Evolutionary conservation across 1,140 invertebrate genomes (phyloP), one percentile per base, ranked within the genome.

Genomic region (Cotesia vestalis): DNA sequence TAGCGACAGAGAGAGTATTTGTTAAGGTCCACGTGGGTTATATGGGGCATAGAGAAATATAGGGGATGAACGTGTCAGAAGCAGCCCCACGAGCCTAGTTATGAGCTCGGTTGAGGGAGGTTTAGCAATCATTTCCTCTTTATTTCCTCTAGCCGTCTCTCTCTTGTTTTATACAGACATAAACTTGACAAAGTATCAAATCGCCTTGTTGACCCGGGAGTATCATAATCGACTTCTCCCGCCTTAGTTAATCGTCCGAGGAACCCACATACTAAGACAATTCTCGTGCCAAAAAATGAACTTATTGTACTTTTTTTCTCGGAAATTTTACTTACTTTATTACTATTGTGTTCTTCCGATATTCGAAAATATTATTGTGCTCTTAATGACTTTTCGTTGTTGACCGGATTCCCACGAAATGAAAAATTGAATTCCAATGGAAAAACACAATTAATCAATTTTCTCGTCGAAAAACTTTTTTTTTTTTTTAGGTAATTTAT

Each of bases 21-120:
- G 60, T 62, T 17, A 62, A 62, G 34, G 60, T 62, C 60, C 60
- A 62, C 60, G 60, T 62, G 60, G 14, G 60, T 71, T 75, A 75
- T 73, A 66, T 72, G 74, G 81, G 81, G 79, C 78, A 78, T 76
- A 77, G 78, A 46, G 40, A 46, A 46, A 78, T 77, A 79, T 73
- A 73, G 78, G 82, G 83, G 83, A 85, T 82, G 82, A 84, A 85
- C 80, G 83, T 85, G 85, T 86, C 85, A 86, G 78, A 80, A 85
- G 73, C 85, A 86, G 84, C 80, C 83, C 81, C 82, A 74, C 73
- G 82, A 80, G 83, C 82, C 82, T 84, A 85, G 84, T 86, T 86
- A 86, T 84, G 82, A 84, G 83, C 81, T 85, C 60, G 40, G 27
- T 51, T 69, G 79, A 75, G 81, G 83, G 78, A 80, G 66, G 75